Base-by-base conservation (phyloP, 2,797 vertebrate genomes). In the Falco columbarius region DNA sequence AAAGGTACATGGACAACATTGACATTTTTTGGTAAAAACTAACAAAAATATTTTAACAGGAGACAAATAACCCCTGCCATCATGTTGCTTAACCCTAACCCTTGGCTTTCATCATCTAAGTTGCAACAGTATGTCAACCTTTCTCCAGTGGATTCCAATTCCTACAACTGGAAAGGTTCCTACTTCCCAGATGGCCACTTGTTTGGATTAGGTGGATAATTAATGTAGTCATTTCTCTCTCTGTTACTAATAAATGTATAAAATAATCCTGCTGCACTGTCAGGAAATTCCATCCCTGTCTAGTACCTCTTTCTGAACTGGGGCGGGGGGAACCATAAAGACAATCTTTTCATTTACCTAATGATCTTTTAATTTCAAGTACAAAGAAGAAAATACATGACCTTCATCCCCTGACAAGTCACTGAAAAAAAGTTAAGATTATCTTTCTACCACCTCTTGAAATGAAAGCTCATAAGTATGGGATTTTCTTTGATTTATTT, bases 21-120 rank as follows among this genome's bases (percentile, higher is more conserved):
- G 21, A 68, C 19, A 66, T 22, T 59, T 73, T 59, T 85, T 24
- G 12, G 17, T 65, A 76, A 66, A 3, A 4, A 0, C 0, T 58
- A 44, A 49, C 14, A 72, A 82, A 88, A 83, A 32, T 21, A 73
- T 46, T 44, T 10, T 42, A 59, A 65, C 34, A 72, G 32, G 18
- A 75, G 44, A 74, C 3, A 75, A 76, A 61, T 59, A 74, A 52
- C 6, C 26, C 4, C 32, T 61, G 30, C 29, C 38, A 46, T 63
- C 18, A 3, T 9, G 3, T 32, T 80, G 15, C 27, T 76, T 24
- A 74, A 8, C n/a, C 23, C 27, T 76, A 87, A 82, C 18, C 26
- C 27, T 87, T 42, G 32, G 3, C 11, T 90, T 87, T 87, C 63
- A 59, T 11, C 0, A 0, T 27, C 36, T 9, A 30, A n/a, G 0